Evolutionary conservation across 2,888 invertebrate genomes (phyloP), one percentile per base, ranked within the genome.

Genomic region (Malthinus seriepunctatus): DNA sequence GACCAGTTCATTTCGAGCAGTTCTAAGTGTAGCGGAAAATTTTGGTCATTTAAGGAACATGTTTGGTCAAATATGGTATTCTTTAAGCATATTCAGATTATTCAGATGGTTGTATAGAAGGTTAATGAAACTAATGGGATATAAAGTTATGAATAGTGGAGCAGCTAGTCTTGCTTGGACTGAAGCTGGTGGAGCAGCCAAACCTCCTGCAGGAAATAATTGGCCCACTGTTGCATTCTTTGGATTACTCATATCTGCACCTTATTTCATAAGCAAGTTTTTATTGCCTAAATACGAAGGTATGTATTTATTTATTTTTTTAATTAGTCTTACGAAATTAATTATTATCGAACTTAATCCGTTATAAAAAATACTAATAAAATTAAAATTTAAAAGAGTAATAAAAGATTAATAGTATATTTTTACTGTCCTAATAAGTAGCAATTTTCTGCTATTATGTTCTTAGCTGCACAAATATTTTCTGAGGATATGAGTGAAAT

Each of bases 21-120:
- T 98, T 64, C 82, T 98, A 49, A 95, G 96, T 58, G 96, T 98
- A 1, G 97, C 97, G 6, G 97, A 98, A 66, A 97, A 97, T 79
- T 91, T 98, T 75, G 90, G 93, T 3, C 83, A 91, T 45, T 79
- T 97, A 57, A 84, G 91, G 61, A 85, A 88, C 3, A 87, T 95
- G 68, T 89, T 98, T 71, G 87, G 89, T 1, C 92, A 94, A 72
- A 85, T 97, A 66, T 88, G 95, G 84, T 90, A 93, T 47, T 89
- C 95, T 0, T 86, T 97, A 70, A 91, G 95, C 5, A 81, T 96
- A 32, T 84, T 96, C 45, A 82, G 92, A 63, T 85, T 89, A 11
- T 72, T 95, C 3, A 88, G 87, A 67, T 95, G 93, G 91, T 79
- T 95, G 15, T 88, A 90, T 68, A 85, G 87, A 67, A 90, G 88